Percentiles rank a stretch among this genome's conserved stretches.
Evolutionary conservation across 2,113 vertebrate genomes (phyloP).

Genomic region (Peucedramus taeniatus): DNA sequence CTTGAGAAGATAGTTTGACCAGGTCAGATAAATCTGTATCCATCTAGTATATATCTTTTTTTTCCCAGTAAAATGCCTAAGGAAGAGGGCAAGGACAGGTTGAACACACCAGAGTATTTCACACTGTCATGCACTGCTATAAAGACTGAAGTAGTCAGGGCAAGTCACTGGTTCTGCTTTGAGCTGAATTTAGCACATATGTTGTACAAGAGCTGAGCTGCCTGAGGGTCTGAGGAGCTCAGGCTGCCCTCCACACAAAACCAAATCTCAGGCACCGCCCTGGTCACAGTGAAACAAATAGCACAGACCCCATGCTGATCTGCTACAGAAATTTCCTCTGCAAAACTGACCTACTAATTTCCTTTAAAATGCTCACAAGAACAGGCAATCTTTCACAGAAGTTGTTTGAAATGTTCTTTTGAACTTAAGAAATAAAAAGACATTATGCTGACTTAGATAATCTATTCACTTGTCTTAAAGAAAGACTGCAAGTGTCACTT

Average conservation of each 20-base stretch:
- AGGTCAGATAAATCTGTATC: background rate
- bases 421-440: background rate
- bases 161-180: background rate
- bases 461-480: background rate
- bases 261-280: accelerated
- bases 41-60: background rate
- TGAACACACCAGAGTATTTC: background rate
- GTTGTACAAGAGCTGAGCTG: background rate
- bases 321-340: background rate
- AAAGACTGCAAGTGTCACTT: background rate
- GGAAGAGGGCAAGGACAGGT: background rate
- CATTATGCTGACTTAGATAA: background rate
- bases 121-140: background rate
- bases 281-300: background rate
- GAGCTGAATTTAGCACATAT: background rate
- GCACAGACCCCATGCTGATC: background rate
- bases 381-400: background rate
- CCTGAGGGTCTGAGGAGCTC: background rate
- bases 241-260: background rate
- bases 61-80: background rate
- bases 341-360: background rate
- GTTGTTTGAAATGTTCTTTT: background rate
- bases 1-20: background rate
- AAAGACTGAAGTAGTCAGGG: background rate
- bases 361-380: background rate